Conservation (phyloP, 2,113 vertebrate species). For the Eulacestoma nigropectus region DNA sequence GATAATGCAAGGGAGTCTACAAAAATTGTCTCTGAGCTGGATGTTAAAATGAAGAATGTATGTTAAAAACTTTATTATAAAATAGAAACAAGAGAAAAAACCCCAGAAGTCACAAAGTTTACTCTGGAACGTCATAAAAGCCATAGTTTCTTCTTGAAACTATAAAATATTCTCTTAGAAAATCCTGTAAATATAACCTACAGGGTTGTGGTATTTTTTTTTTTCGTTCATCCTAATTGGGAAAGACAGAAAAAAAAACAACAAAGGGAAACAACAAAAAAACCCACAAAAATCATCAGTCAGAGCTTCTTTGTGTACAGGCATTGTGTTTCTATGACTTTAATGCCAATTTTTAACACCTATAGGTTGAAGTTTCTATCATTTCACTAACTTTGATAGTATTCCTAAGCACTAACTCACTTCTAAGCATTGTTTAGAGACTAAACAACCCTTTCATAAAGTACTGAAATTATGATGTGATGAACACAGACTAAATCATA, state of each 20-base stretch:
- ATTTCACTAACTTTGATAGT: background rate
- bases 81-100: background rate
- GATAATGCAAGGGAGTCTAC: background rate
- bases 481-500: background rate
- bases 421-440: background rate
- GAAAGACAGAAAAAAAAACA: fast-evolving
- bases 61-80: background rate
- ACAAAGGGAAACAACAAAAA: background rate
- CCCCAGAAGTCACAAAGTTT: background rate
- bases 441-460: background rate
- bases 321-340: background rate
- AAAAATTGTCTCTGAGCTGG: background rate
- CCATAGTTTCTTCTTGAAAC: background rate
- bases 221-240: background rate
- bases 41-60: background rate
- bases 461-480: background rate
- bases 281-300: fast-evolving
- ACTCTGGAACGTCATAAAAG: background rate
- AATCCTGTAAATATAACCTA: background rate
- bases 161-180: background rate
- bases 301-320: background rate
- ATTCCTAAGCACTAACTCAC: background rate
- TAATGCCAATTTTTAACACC: background rate
- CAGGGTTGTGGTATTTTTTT: background rate
- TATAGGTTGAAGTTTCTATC: background rate